Conservation (phyloP, 2,113 vertebrate genomes). For the Indicator indicator region DNA sequence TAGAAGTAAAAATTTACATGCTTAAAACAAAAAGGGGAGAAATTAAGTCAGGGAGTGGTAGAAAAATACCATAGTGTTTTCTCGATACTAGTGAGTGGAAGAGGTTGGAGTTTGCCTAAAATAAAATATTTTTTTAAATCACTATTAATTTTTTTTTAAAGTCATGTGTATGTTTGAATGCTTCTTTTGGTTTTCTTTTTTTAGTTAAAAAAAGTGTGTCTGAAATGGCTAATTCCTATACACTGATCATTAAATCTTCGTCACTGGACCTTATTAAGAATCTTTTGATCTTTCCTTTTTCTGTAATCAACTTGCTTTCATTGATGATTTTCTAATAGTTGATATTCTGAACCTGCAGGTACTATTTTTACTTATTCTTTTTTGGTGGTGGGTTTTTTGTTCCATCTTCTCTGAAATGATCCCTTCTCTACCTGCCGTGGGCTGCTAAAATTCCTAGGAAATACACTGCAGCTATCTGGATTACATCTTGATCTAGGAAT, state of each 20-base stretch:
- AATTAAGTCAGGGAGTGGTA: background rate
- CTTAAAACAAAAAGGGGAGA: background rate
- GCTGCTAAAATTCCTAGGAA: constrained; percentile 4
- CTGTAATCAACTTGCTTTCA: background rate
- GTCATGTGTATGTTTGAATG: background rate
- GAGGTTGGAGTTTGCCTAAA: background rate
- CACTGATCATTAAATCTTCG: background rate
- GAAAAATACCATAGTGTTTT: background rate
- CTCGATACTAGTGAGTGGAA: background rate
- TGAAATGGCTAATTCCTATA: background rate
- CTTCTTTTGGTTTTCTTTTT: background rate
- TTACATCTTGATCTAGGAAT: background rate
- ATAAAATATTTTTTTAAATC: no score
- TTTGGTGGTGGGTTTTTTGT: constrained; percentile 32
- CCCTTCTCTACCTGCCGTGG: background rate
- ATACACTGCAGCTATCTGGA: background rate
- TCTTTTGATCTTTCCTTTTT: constrained; percentile 6
- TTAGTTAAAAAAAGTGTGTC: background rate
- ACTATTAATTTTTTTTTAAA: no score
- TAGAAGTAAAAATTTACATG: background rate
- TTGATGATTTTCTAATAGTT: constrained; percentile 8
- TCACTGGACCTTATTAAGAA: background rate
- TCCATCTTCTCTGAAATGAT: constrained; percentile 21
- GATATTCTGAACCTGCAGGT: background rate
- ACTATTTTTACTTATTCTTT: background rate